Evolutionary conservation across 2,113 vertebrate species (phyloP), one percentile per base, ranked within the genome.

Genomic region (Sialia sialis): DNA sequence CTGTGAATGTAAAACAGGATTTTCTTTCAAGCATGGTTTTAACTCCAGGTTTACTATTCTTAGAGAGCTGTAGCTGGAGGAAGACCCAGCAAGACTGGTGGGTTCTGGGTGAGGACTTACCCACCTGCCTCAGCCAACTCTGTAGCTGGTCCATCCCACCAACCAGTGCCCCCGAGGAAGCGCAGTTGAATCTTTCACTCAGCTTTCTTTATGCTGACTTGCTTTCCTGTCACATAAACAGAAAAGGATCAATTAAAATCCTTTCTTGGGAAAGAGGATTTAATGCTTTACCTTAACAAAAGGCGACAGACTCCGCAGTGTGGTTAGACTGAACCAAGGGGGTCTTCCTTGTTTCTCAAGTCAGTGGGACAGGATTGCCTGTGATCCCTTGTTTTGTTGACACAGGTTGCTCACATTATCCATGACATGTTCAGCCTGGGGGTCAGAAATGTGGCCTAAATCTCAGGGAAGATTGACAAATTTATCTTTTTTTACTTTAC

Each of bases 81-180:
- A 51, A 5, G 9, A n/a, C 6, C 5, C 6, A 8, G 18, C 6
- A 22, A 43, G 23, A 39, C 26, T 66, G 13, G 7, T 55, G 34
- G 13, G 6, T 43, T 27, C 48, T 78, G 32, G 8, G 2, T 62
- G 51, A 64, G 41, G 38, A 30, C 22, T 91, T 68, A 23, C 6
- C 7, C 30, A 16, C 17, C 29, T 63, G 16, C 3, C 1, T 44
- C 16, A 16, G 60, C 13, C 1, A 18, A 0, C 8, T 54, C 55
- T 6, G 2, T 27, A 77, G 36, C 32, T 75, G 17, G 17, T 34
- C 18, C 16, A 38, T 11, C 6, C 34, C 22, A 34, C 22, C 66
- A 75, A 21, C 3, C 30, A 41, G 19, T 19, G 32, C 27, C n/a
- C 39, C 23, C 8, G 6, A 27, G 30, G 54, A 52, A 14, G 2